A percentile compares a stretch with the other conserved stretches of the same genome.
phyloP scores from a whole-genome alignment of 2,888 invertebrate species.

The Schrankia costaestrigalis region DNA sequence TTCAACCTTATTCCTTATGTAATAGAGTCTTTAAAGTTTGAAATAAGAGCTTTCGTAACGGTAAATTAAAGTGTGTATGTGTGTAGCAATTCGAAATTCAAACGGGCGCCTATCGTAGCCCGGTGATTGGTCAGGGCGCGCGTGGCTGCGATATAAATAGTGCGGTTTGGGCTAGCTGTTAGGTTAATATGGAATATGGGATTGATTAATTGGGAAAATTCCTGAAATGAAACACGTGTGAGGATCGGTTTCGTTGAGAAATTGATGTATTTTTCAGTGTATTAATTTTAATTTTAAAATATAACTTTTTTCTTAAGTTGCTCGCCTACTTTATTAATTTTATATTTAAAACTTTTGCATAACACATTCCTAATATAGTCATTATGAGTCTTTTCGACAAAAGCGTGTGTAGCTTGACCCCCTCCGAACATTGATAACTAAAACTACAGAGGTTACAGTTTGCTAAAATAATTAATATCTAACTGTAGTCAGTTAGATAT shows the following conservation, averaged over 20 bases:
- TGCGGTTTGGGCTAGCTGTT: slow-evolving; percentile 61
- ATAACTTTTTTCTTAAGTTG: neutral
- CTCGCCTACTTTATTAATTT: neutral
- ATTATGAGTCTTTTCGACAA: too few species aligned
- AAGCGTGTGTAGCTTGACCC: too few species aligned
- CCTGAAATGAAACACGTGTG: slow-evolving; percentile 16
- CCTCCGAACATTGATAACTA: too few species aligned
- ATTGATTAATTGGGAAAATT: slow-evolving; percentile 44
- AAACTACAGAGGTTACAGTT: too few species aligned
- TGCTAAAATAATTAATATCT: too few species aligned
- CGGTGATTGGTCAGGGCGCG: slow-evolving; percentile 76
- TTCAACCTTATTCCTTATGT: slow-evolving; percentile 17
- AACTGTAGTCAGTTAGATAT: too few species aligned
- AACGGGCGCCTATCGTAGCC: slow-evolving; percentile 68
- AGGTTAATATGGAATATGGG: slow-evolving; percentile 57
- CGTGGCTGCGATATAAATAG: slow-evolving; percentile 74
- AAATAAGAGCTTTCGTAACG: slow-evolving; percentile 32
- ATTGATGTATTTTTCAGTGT: too few species aligned
- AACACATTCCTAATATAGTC: neutral
- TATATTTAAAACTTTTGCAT: neutral
- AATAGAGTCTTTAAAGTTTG: slow-evolving; percentile 12
- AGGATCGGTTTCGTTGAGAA: slow-evolving; percentile 23
- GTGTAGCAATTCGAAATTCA: slow-evolving; percentile 68
- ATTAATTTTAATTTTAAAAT: too few species aligned
- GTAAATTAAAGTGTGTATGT: slow-evolving; percentile 35